Percentiles rank a stretch among this genome's conserved stretches.
Evolutionary conservation across 2,797 vertebrate genomes (phyloP).

Genomic region (Pangasius djambal): DNA sequence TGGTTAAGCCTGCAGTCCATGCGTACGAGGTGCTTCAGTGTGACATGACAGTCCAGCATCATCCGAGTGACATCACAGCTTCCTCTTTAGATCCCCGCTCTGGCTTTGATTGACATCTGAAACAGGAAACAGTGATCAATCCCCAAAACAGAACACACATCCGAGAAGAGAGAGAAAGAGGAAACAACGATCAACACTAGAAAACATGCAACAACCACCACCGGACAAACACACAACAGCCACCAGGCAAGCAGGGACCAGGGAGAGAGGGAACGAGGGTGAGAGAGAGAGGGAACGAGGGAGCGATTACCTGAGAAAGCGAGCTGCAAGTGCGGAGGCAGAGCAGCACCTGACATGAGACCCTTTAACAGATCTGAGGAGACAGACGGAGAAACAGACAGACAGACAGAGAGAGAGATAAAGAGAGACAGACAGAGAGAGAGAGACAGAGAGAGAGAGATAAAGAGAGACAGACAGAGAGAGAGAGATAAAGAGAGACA

Average conservation of each 20-base stretch:
- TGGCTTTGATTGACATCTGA: slow-evolving; percentile 95
- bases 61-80: slow-evolving; percentile 82
- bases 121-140: slow-evolving; percentile 7
- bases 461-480: slow-evolving; percentile 17
- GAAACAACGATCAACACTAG: background rate
- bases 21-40: slow-evolving; percentile 3
- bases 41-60: background rate
- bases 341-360: slow-evolving; percentile 93
- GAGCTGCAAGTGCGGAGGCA: slow-evolving; percentile 94
- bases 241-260: slow-evolving; percentile 48
- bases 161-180: slow-evolving; percentile 36
- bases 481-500: background rate
- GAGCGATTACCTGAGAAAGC: slow-evolving; percentile 88
- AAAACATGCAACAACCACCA: slow-evolving; percentile 59
- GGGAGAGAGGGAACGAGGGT: slow-evolving; percentile 12
- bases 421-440: background rate
- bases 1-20: slow-evolving; percentile 41
- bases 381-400: slow-evolving; percentile 43
- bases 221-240: slow-evolving; percentile 58
- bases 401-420: background rate
- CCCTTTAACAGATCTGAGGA: slow-evolving; percentile 95
- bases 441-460: background rate
- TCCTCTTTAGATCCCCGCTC: slow-evolving; percentile 91
- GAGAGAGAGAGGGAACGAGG: slow-evolving; percentile 45
- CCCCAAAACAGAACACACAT: slow-evolving; percentile 29